phyloP scores from a whole-genome alignment of 2,113 vertebrate genomes.

The Otocyon megalotis region DNA sequence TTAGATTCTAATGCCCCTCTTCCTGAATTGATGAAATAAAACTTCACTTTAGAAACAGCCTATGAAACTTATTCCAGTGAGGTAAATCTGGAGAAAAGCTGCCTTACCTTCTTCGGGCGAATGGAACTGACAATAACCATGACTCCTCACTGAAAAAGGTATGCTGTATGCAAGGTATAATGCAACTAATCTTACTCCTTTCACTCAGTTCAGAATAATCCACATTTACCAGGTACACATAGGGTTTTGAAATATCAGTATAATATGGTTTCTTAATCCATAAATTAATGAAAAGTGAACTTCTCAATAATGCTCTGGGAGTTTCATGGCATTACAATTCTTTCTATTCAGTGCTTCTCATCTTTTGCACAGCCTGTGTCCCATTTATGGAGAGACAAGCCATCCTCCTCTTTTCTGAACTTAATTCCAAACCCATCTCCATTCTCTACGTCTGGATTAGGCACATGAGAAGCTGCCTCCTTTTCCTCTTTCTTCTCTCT shows the following conservation, averaged over 20 bases:
- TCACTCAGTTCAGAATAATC: background rate
- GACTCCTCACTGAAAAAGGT: background rate
- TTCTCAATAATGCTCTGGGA: background rate
- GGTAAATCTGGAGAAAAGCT: background rate
- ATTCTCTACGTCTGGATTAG: background rate
- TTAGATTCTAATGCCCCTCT: background rate
- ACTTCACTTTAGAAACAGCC: background rate
- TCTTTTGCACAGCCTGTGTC: background rate
- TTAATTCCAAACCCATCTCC: background rate
- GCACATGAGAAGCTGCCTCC: background rate
- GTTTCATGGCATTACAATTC: background rate
- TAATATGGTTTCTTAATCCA: background rate
- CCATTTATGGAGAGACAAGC: background rate
- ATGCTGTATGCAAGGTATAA: background rate
- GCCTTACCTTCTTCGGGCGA: background rate
- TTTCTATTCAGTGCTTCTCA: background rate
- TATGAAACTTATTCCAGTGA: background rate
- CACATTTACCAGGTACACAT: background rate
- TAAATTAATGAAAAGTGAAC: background rate
- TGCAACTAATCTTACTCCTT: background rate
- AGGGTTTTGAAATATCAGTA: background rate
- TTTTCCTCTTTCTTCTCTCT: background rate
- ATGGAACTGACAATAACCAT: background rate
- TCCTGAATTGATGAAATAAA: background rate
- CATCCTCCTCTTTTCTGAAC: background rate